Evolutionary conservation across 2,113 vertebrate genomes (phyloP), one percentile per base, ranked within the genome.

Genomic region (Murina feae): DNA sequence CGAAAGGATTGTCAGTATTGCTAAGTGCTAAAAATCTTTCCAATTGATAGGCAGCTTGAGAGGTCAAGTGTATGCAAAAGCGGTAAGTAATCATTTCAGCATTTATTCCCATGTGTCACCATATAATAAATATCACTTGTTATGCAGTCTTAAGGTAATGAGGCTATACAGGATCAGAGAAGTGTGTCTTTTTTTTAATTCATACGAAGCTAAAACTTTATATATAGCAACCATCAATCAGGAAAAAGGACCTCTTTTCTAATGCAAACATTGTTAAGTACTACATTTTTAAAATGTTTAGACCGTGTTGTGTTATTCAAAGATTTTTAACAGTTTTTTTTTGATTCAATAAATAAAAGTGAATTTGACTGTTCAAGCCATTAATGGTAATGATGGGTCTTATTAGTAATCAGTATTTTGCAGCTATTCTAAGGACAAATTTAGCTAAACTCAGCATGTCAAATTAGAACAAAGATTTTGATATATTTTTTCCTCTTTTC

Each of bases 271-370:
- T 72, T 72, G 12, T 30, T 92, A 96, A 96, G 16, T 30, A 53
- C 55, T 44, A 90, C 7, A 25, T 44, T 65, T 86, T 94, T 74
- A 74, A 53, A 93, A 96, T 91, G 25, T 84, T 96, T 89, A 75
- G 65, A 51, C 35, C 37, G 35, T 82, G 44, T 87, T 78, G 84
- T 78, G 47, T 53, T 81, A 86, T 89, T 93, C 63, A 95, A 95
- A 82, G 53, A 72, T 65, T 80, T 81, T 93, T 94, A 93, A 86
- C 37, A 39, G 30, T 71, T 90, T 93, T 86, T 78, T 65, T 90
- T 91, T 95, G 55, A 94, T 89, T 93, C 75, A 94, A 75, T 79
- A 96, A 95, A 94, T 96, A 94, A 94, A 95, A 92, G 55, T 60
- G 74, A 91, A 89, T 85, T 71, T 95, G 69, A 93, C 49, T 93